Percentiles rank a stretch among this genome's conserved stretches.
phyloP scores from a whole-genome alignment of 2,113 vertebrate genomes.

The Dipodomys merriami region DNA sequence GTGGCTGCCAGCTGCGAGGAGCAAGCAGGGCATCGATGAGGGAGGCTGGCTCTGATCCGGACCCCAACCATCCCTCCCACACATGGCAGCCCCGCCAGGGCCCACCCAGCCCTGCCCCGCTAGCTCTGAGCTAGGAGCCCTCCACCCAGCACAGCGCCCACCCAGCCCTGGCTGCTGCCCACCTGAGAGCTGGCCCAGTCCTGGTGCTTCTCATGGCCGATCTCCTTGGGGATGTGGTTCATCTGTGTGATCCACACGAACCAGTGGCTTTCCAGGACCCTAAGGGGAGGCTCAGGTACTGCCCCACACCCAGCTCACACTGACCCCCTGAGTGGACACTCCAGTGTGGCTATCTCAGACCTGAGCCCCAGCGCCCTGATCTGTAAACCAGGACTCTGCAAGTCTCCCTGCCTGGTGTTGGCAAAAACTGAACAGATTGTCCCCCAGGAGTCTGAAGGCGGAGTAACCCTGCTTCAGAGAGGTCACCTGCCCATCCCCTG shows the following conservation, averaged over 20 bases:
- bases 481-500: too few relatives aligned
- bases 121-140: not conserved
- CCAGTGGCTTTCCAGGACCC: conserved; percentile 98
- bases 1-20: conserved; percentile 86
- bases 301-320: not conserved
- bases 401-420: not conserved
- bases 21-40: accelerated
- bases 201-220: conserved; percentile 92
- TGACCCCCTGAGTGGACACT: not conserved
- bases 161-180: not conserved
- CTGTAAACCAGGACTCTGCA: not conserved
- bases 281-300: conserved; percentile 69
- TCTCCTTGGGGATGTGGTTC: conserved; percentile 97
- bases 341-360: not conserved
- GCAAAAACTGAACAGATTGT: not conserved
- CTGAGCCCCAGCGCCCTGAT: not conserved
- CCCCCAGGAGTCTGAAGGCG: not conserved
- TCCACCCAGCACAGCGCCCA: accelerated
- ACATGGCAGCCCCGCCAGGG: not conserved
- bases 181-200: conserved; percentile 97
- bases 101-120: not conserved
- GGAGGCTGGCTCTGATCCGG: not conserved
- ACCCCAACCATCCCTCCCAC: accelerated
- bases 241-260: conserved; percentile 99
- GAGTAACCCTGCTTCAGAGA: not conserved